Percentiles rank a stretch among this genome's conserved stretches.
phyloP scores from a whole-genome alignment of 2,888 invertebrate genomes.

The Melieria omissa region DNA sequence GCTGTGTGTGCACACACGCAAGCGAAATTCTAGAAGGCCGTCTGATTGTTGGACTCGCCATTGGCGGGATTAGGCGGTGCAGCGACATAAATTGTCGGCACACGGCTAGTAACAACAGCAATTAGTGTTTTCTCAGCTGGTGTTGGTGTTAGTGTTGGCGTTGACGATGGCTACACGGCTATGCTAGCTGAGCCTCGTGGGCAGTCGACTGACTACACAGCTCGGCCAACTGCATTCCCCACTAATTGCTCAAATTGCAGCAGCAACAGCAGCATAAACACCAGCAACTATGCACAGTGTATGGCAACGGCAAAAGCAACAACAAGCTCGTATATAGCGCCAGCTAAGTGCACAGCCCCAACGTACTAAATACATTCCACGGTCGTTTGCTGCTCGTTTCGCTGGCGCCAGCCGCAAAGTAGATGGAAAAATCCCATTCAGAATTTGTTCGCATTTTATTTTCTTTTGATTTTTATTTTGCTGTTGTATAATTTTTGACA shows the following conservation, averaged over 20 bases:
- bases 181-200: not conserved
- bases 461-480: not conserved
- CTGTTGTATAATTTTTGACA: slow-evolving; percentile 5
- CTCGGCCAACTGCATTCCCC: slow-evolving; percentile 25
- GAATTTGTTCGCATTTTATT: slow-evolving; percentile 11
- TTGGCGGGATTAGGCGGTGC: no score
- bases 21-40: no score
- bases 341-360: not conserved
- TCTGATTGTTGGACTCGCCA: no score
- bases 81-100: no score
- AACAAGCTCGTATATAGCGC: not conserved
- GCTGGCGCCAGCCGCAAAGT: slow-evolving; percentile 43
- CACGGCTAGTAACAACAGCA: not conserved
- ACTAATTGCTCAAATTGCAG: slow-evolving; percentile 21
- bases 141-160: not conserved
- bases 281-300: not conserved
- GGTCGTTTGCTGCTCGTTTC: slow-evolving; percentile 21
- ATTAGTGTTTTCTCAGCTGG: slow-evolving; percentile 21
- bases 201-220: not conserved
- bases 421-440: slow-evolving; percentile 39
- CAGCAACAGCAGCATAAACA: not conserved
- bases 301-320: not conserved
- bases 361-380: not conserved
- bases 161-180: not conserved
- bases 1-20: no score